These are phyloP conservation scores for Limnephilus lunatus DNA, from an alignment of 2,888 invertebrate genomes.

Conservation along the genomic window DNA sequence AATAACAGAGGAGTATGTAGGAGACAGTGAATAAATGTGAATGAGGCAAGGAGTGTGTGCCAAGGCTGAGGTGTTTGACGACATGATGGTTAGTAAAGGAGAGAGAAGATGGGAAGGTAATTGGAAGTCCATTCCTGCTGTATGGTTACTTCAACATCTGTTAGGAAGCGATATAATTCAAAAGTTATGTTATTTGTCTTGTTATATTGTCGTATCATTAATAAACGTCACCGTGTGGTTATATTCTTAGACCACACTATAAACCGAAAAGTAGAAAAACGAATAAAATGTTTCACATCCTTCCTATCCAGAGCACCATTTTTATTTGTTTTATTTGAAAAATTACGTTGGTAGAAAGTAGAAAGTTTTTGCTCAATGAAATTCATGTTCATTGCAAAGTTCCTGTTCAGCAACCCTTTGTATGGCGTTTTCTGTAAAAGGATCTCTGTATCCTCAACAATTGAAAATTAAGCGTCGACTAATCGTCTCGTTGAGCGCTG, in stretches of 20 bases:
- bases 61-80: too few species aligned
- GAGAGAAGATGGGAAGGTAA: too few species aligned
- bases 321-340: neutral
- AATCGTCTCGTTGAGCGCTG: slow-evolving; percentile 33
- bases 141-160: too few species aligned
- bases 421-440: neutral
- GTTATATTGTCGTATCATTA: neutral
- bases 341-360: neutral
- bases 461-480: slow-evolving; percentile 41
- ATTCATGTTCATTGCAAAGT: neutral
- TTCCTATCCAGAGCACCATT: neutral
- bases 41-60: too few species aligned
- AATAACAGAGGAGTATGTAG: too few species aligned
- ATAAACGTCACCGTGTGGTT: neutral
- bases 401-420: neutral
- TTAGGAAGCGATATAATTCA: neutral
- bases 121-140: too few species aligned
- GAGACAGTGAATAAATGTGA: too few species aligned
- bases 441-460: slow-evolving; percentile 9
- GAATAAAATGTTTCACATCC: neutral
- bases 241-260: neutral
- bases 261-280: neutral
- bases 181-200: neutral
- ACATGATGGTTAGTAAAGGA: too few species aligned
- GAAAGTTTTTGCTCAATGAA: neutral